phyloP scores from a whole-genome alignment of 2,888 invertebrate genomes.

The Conchocele bisecta region DNA sequence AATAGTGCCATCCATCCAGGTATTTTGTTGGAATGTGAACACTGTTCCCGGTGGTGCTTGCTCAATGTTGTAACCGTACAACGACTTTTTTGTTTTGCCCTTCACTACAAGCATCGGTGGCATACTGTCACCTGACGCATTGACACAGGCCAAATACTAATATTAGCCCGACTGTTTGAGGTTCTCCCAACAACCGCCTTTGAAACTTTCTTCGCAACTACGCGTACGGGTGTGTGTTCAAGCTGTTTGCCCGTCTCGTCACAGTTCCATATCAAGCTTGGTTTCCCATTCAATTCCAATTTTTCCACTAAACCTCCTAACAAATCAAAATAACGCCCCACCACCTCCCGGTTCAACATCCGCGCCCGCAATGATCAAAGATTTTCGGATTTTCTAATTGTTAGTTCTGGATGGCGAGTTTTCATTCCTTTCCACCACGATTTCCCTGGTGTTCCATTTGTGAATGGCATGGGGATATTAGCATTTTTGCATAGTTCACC shows the following conservation, averaged over 20 bases:
- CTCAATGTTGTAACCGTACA: constrained; percentile 10
- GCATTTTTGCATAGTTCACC: neutral
- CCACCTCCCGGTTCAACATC: neutral
- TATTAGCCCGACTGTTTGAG: neutral
- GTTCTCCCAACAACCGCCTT: neutral
- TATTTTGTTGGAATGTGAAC: constrained; percentile 15
- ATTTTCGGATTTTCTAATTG: constrained; percentile 30
- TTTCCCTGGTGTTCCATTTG: neutral
- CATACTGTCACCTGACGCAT: constrained; percentile 10
- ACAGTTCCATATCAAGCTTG: neutral
- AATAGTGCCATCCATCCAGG: constrained; percentile 20
- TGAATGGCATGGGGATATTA: neutral
- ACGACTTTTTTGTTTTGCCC: neutral
- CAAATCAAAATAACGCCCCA: constrained; percentile 1
- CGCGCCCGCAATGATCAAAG: constrained; percentile 11
- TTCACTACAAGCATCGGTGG: constrained; percentile 21
- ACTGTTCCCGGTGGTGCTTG: constrained; percentile 4
- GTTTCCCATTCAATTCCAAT: neutral
- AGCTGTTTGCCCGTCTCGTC: constrained; percentile 6
- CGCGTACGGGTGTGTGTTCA: neutral
- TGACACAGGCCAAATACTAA: constrained; percentile 6
- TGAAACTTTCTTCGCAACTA: neutral
- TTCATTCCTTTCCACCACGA: constrained; percentile 25
- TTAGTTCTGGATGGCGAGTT: constrained; percentile 14
- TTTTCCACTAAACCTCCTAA: neutral